Evolutionary conservation across 2,888 invertebrate species (phyloP).

Genomic region (Cyrtodaria siliqua): DNA sequence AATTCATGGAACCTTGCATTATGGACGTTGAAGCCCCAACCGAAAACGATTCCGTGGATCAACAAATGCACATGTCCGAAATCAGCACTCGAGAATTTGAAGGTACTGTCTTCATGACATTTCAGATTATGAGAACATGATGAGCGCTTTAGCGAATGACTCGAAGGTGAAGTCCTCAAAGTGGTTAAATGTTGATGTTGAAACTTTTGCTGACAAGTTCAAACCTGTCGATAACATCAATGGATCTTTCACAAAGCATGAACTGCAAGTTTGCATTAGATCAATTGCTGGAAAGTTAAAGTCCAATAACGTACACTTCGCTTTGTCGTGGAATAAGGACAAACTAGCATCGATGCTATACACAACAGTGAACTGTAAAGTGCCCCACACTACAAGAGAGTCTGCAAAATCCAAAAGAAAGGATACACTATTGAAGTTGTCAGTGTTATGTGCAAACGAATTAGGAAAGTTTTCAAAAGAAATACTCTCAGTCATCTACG

Average conservation of each 20-base stretch:
- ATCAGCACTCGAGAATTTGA: too few species aligned
- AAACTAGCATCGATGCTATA: neutral
- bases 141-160: neutral
- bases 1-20: too few species aligned
- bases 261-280: constrained; percentile 1
- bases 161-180: neutral
- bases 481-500: constrained; percentile 14
- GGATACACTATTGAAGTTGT: too few species aligned
- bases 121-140: too few species aligned
- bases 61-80: too few species aligned
- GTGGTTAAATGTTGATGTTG: neutral
- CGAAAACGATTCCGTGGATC: too few species aligned
- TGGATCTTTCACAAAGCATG: neutral
- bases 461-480: constrained; percentile 3
- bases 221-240: neutral
- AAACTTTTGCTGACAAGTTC: neutral
- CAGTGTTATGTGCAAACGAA: neutral
- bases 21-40: too few species aligned
- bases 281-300: neutral
- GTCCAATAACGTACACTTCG: neutral
- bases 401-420: too few species aligned
- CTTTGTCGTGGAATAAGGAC: constrained; percentile 5
- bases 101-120: too few species aligned
- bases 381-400: too few species aligned
- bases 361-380: neutral